Conservation (phyloP, 2,888 invertebrate species). For the Dorcus parallelipipedus region DNA sequence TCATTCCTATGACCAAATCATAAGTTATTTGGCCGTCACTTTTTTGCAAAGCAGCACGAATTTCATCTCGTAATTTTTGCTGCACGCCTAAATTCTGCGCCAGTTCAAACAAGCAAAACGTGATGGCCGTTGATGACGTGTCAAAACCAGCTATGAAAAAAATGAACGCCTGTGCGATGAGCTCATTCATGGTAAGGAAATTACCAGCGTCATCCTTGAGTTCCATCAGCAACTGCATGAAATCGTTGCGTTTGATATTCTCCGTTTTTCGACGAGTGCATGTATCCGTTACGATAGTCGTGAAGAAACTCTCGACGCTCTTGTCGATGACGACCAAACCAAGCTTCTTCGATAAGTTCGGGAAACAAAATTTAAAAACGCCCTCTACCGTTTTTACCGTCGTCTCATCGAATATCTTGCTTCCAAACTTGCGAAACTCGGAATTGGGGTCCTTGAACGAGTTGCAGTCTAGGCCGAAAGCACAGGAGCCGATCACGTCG, state of each 20-base stretch:
- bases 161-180: constrained; percentile 54
- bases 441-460: constrained; percentile 34
- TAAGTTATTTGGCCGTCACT: constrained; percentile 42
- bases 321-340: constrained; percentile 21
- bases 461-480: constrained; percentile 43
- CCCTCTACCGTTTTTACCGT: constrained; percentile 18
- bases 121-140: constrained; percentile 57
- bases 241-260: constrained; percentile 37
- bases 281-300: constrained; percentile 27
- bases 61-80: constrained; percentile 45
- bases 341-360: constrained; percentile 17
- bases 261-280: constrained; percentile 28
- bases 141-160: constrained; percentile 62
- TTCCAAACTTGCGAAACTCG: constrained; percentile 37
- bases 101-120: constrained; percentile 55
- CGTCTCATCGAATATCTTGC: constrained; percentile 29
- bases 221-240: constrained; percentile 43
- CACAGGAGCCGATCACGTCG: constrained; percentile 44
- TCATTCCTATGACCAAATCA: constrained; percentile 48
- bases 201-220: constrained; percentile 19
- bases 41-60: constrained; percentile 33
- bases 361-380: constrained; percentile 16
- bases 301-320: constrained; percentile 30
- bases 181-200: constrained; percentile 28
- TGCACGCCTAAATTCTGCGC: constrained; percentile 49